phyloP scores from a whole-genome alignment of 2,113 vertebrate species.

The Vireo altiloquus region DNA sequence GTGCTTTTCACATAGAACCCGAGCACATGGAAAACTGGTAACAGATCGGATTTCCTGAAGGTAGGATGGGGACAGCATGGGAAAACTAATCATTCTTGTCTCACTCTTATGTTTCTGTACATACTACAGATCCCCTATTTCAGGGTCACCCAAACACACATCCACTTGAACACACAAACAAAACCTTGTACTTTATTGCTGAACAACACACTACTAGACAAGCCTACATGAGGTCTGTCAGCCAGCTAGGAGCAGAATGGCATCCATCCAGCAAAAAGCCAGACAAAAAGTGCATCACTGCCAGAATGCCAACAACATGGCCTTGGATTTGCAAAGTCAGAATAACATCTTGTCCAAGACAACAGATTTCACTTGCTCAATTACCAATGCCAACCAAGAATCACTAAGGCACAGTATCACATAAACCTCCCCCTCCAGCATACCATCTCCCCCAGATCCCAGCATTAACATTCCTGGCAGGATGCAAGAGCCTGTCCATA shows the following conservation, averaged over 20 bases:
- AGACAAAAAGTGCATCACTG: not conserved
- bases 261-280: not conserved
- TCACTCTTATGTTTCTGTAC: not conserved
- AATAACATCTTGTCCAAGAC: not conserved
- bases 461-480: not conserved
- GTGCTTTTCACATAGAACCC: not conserved
- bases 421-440: not conserved
- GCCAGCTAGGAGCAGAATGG: not conserved
- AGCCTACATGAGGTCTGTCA: not conserved
- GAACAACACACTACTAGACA: not conserved
- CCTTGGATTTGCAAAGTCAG: not conserved
- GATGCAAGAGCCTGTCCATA: not conserved
- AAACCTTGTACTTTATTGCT: not conserved
- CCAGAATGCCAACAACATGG: not conserved
- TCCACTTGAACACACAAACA: not conserved
- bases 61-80: not conserved
- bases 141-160: not conserved
- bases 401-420: not conserved
- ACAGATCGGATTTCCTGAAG: not conserved
- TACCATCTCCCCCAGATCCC: fast-evolving
- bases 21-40: not conserved
- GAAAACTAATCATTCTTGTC: not conserved
- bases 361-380: not conserved
- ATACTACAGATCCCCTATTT: not conserved
- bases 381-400: not conserved